Conservation (phyloP, 2,113 vertebrate genomes). For the Pleuronectes platessa region DNA sequence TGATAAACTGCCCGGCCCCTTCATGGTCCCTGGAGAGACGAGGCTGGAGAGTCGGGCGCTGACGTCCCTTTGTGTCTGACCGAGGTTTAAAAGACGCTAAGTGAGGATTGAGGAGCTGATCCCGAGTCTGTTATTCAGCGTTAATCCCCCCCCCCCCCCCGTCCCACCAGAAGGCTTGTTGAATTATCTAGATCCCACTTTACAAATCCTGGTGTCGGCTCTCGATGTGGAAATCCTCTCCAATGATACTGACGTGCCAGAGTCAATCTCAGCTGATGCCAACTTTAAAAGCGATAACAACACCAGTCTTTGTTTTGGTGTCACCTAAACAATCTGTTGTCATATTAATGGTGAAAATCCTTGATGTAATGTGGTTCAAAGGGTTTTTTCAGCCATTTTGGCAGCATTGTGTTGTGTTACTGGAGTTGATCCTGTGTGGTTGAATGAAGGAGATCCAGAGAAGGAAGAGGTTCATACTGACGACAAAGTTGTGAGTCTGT, state of each 20-base stretch:
- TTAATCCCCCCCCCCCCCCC: conserved; percentile 15
- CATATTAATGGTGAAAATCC: too few relatives aligned
- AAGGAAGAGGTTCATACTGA: too few relatives aligned
- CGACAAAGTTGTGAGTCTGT: not conserved
- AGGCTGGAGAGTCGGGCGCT: not conserved
- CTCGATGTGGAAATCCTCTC: not conserved
- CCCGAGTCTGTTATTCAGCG: conserved; percentile 3
- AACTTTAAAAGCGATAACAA: too few relatives aligned
- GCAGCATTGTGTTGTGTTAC: too few relatives aligned
- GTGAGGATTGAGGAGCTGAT: conserved; percentile 12
- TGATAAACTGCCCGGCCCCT: conserved; percentile 37
- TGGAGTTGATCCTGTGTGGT: too few relatives aligned
- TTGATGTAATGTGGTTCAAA: too few relatives aligned
- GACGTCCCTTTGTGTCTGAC: conserved; percentile 2
- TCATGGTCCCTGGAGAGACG: conserved; percentile 31
- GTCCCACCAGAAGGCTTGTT: not conserved
- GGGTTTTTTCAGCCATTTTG: too few relatives aligned
- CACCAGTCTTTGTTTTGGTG: too few relatives aligned
- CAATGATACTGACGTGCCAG: not conserved
- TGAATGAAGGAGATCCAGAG: too few relatives aligned
- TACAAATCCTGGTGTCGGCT: not conserved
- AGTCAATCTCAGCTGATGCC: not conserved
- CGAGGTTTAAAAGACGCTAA: conserved; percentile 8
- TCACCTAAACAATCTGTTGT: too few relatives aligned
- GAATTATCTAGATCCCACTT: conserved; percentile 10